Conservation (phyloP, 2,797 vertebrate species). For the Euphonia xanthogaster region DNA sequence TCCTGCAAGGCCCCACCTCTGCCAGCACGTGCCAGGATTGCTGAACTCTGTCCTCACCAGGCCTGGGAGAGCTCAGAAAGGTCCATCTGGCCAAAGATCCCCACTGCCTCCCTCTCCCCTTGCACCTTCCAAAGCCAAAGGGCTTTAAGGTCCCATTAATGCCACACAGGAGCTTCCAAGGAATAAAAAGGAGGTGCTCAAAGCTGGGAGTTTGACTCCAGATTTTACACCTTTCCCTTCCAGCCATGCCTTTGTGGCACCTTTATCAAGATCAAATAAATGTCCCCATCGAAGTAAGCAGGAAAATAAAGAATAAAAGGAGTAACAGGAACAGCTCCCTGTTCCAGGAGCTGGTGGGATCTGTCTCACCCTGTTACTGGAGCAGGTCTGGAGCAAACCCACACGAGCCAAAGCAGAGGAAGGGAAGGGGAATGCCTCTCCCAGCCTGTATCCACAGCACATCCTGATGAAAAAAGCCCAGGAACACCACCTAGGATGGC, state of each 20-base stretch:
- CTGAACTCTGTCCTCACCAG: not conserved
- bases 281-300: not conserved
- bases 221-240: not conserved
- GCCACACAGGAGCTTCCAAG: not conserved
- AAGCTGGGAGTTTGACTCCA: not conserved
- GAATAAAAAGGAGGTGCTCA: not conserved
- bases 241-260: not conserved
- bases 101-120: not conserved
- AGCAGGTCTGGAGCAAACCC: not conserved
- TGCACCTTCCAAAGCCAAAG: not conserved
- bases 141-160: not conserved
- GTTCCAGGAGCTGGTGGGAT: not conserved
- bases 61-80: not conserved
- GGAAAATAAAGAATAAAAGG: not conserved
- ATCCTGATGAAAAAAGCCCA: not conserved
- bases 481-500: not conserved
- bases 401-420: rapidly evolving
- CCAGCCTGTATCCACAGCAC: rapidly evolving
- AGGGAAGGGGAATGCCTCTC: not conserved
- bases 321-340: not conserved
- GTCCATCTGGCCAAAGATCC: not conserved
- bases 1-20: not conserved
- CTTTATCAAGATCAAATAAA: not conserved
- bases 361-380: not conserved
- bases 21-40: rapidly evolving